phyloP scores from a whole-genome alignment of 2,797 vertebrate species.

The Epinephelus malabaricus region DNA sequence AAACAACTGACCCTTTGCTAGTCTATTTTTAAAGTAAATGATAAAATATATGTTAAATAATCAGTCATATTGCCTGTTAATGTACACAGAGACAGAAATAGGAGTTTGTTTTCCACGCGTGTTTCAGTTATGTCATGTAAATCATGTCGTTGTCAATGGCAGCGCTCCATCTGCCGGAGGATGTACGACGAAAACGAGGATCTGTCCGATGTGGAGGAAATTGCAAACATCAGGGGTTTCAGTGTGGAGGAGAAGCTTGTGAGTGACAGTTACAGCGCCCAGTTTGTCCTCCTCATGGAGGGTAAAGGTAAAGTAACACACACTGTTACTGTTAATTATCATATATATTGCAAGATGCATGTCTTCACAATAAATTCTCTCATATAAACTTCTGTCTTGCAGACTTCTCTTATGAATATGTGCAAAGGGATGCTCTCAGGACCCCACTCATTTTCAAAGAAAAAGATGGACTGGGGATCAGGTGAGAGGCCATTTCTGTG shows the following conservation, averaged over 20 bases:
- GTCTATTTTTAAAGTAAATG: no score
- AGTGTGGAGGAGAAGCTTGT: slow-evolving; percentile 94
- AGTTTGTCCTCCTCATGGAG: slow-evolving; percentile 93
- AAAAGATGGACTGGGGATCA: slow-evolving; percentile 96
- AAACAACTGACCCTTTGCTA: neutral
- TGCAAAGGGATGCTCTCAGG: slow-evolving; percentile 94
- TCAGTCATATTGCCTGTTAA: no score
- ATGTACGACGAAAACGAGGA: slow-evolving; percentile 97
- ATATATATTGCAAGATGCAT: neutral
- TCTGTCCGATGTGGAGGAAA: slow-evolving; percentile 96
- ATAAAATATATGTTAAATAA: no score
- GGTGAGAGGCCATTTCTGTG: slow-evolving; percentile 85
- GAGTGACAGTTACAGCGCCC: slow-evolving; percentile 88
- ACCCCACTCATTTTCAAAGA: slow-evolving; percentile 94
- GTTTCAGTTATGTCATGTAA: slow-evolving; percentile 31
- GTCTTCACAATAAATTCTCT: neutral
- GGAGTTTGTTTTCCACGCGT: no score
- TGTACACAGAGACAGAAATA: no score
- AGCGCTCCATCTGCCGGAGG: slow-evolving; percentile 94
- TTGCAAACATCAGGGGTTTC: slow-evolving; percentile 94
- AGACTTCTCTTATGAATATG: slow-evolving; percentile 98
- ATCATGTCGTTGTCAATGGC: slow-evolving; percentile 55
- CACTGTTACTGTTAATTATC: neutral
- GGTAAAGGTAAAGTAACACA: slow-evolving; percentile 89
- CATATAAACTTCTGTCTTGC: slow-evolving; percentile 61